phyloP scores from a whole-genome alignment of 2,888 invertebrate species.

The Napeogenes sylphis region DNA sequence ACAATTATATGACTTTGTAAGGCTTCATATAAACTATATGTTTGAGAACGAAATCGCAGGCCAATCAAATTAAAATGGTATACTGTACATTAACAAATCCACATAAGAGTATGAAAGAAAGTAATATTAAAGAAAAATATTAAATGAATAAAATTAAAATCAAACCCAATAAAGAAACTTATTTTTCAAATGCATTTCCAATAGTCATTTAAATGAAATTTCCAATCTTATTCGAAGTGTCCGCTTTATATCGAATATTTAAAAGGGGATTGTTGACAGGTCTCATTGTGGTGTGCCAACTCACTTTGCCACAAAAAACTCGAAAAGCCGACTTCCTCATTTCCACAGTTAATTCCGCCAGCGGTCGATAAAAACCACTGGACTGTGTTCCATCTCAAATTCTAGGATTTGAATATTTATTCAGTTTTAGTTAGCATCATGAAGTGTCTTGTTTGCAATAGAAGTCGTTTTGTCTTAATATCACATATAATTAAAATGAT shows the following conservation, averaged over 20 bases:
- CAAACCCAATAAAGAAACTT: no score
- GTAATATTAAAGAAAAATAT: no score
- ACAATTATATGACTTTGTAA: no score
- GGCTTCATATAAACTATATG: no score
- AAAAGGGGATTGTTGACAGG: constrained; percentile 34
- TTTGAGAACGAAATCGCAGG: no score
- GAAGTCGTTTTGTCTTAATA: no score
- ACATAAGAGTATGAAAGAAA: no score
- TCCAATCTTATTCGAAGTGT: constrained; percentile 1
- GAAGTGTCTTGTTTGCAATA: neutral
- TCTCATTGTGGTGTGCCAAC: constrained; percentile 45
- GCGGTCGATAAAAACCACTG: constrained; percentile 40
- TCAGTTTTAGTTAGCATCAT: neutral
- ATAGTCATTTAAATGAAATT: neutral
- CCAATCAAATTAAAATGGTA: no score
- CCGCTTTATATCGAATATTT: constrained; percentile 10
- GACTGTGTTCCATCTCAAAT: constrained; percentile 18
- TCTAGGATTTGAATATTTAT: constrained; percentile 15
- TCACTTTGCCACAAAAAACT: constrained; percentile 47
- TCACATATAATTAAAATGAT: no score
- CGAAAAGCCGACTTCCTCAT: constrained; percentile 44
- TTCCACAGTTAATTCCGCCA: constrained; percentile 43
- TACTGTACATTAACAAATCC: no score
- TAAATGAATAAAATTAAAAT: no score
- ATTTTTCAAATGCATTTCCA: no score